Evolutionary conservation across 1,140 invertebrate genomes (phyloP).

Genomic region (Streblospio benedicti): DNA sequence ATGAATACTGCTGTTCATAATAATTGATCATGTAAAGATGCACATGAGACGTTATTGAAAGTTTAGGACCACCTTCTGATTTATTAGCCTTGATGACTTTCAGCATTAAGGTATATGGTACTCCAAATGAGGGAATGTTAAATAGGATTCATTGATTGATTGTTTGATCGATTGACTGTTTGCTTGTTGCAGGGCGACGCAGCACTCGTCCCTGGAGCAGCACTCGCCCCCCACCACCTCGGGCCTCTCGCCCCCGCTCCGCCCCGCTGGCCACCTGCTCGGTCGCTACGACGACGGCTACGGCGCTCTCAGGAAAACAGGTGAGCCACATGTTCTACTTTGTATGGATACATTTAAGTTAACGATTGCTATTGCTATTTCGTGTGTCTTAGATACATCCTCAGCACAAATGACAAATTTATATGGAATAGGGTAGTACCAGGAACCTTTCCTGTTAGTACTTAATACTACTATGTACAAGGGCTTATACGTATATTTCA

Average conservation of each 20-base stretch:
- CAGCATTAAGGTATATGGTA: too few relatives aligned
- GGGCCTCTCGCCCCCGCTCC: slow-evolving; percentile 42
- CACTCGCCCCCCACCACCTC: slow-evolving; percentile 33
- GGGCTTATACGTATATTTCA: background rate
- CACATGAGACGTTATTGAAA: too few relatives aligned
- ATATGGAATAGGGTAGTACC: background rate
- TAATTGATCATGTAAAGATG: too few relatives aligned
- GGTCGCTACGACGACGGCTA: slow-evolving; percentile 76
- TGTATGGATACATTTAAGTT: background rate
- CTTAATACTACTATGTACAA: background rate
- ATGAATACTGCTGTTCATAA: too few relatives aligned
- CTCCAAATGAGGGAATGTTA: too few relatives aligned
- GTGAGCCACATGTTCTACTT: slow-evolving; percentile 51
- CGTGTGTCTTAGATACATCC: background rate
- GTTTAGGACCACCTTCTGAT: too few relatives aligned
- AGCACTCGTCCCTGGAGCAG: slow-evolving; percentile 31
- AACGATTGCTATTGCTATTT: background rate
- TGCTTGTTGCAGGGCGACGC: slow-evolving; percentile 12
- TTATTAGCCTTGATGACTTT: too few relatives aligned
- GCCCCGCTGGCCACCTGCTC: slow-evolving; percentile 49
- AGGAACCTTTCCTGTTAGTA: background rate
- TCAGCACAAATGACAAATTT: background rate
- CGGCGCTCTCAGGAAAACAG: slow-evolving; percentile 87
- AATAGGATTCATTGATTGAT: too few relatives aligned
- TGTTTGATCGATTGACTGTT: too few relatives aligned